A percentile compares a stretch with the other conserved stretches of the same genome.
Conservation (phyloP, 2,797 vertebrate genomes). For the Brotula barbata region DNA sequence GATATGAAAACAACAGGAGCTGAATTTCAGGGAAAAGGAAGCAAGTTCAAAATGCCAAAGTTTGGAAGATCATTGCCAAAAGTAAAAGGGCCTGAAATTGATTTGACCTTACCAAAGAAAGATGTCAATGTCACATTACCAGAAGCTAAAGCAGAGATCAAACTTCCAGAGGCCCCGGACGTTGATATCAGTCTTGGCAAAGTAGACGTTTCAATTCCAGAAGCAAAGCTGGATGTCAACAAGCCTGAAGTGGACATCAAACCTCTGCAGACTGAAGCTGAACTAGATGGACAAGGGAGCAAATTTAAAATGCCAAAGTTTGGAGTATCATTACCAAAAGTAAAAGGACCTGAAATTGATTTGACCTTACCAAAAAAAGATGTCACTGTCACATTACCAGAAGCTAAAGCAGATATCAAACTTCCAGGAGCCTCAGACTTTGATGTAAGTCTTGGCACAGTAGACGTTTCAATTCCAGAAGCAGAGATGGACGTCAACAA, state of each 20-base stretch:
- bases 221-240: slow-evolving; percentile 1
- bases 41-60: too few relatives aligned
- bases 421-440: too few relatives aligned
- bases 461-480: too few relatives aligned
- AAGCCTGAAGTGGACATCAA: too few relatives aligned
- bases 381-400: slow-evolving; percentile 25
- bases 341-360: slow-evolving; percentile 28
- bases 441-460: too few relatives aligned
- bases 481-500: slow-evolving; percentile 6
- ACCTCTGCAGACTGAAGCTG: too few relatives aligned
- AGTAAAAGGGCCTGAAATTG: slow-evolving; percentile 28
- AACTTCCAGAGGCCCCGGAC: too few relatives aligned
- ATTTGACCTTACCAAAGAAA: slow-evolving; percentile 39
- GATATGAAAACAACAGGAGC: too few relatives aligned
- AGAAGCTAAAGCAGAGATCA: not conserved
- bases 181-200: too few relatives aligned
- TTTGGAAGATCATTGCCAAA: slow-evolving; percentile 9
- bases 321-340: slow-evolving; percentile 23
- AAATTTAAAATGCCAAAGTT: slow-evolving; percentile 18
- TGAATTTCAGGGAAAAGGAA: too few relatives aligned
- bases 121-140: slow-evolving; percentile 43
- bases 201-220: not conserved
- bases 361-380: slow-evolving; percentile 24
- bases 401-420: slow-evolving; percentile 20
- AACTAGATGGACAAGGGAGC: slow-evolving; percentile 15